Evolutionary conservation across 37 sponge, comb jelly and placozoan genomes (phyloP).

Genomic region (Hexactinellida sp.): DNA sequence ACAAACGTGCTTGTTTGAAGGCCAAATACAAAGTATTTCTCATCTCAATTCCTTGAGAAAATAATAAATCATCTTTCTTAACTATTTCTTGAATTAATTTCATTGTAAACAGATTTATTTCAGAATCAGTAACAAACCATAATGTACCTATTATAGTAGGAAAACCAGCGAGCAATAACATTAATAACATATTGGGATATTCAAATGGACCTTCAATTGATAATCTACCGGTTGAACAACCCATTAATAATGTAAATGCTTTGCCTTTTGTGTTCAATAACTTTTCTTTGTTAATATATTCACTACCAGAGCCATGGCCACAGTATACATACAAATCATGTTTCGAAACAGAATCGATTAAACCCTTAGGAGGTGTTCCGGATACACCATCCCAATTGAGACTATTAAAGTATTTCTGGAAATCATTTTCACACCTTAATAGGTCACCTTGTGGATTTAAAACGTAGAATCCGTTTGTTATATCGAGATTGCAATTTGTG

Average conservation of each 20-base stretch:
- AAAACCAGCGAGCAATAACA: not conserved
- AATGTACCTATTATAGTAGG: not conserved
- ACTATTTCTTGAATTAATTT: slow-evolving; percentile 1
- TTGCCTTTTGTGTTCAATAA: not conserved
- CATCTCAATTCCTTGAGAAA: not conserved
- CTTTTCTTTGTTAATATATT: not conserved
- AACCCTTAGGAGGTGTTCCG: not conserved
- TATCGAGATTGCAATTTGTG: not conserved
- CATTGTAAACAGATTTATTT: not conserved
- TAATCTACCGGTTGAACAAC: not conserved
- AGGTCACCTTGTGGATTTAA: slow-evolving; percentile 11
- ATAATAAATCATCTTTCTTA: not conserved
- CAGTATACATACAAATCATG: not conserved
- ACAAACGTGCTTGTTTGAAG: not conserved
- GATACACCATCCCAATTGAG: not conserved
- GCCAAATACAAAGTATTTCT: not conserved
- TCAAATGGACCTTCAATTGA: not conserved
- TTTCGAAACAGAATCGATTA: not conserved
- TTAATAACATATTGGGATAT: not conserved
- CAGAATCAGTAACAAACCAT: not conserved
- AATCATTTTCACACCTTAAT: not conserved
- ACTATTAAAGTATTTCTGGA: not conserved
- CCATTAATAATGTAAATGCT: not conserved
- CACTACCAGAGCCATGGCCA: slow-evolving; percentile 4
- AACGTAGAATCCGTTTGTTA: not conserved